Percentiles rank a stretch among this genome's conserved stretches.
phyloP scores from a whole-genome alignment of 2,797 vertebrate species.

The Sebastes cheni region DNA sequence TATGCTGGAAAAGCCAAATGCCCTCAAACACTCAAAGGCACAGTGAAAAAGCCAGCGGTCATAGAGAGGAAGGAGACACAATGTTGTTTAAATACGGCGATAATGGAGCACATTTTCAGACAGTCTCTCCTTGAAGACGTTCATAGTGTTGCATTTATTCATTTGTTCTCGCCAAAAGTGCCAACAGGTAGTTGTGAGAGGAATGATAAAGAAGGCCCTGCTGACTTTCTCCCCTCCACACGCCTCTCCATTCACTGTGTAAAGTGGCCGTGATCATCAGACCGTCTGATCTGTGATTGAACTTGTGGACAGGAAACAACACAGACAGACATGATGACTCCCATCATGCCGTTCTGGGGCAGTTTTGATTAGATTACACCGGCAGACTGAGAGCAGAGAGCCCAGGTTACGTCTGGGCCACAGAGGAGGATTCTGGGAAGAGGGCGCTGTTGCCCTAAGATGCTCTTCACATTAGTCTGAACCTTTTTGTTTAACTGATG shows the following conservation, averaged over 20 bases:
- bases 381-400: constrained; percentile 1
- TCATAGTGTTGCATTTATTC: too few species aligned
- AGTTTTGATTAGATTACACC: constrained; percentile 18
- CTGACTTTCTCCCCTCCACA: neutral
- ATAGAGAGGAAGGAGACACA: too few species aligned
- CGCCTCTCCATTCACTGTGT: neutral
- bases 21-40: too few species aligned
- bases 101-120: too few species aligned
- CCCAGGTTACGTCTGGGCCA: constrained; percentile 4
- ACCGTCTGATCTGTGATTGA: neutral
- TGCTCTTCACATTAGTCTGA: neutral
- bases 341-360: constrained; percentile 5
- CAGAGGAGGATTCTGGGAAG: constrained; percentile 6
- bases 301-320: constrained; percentile 22
- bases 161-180: too few species aligned
- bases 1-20: too few species aligned
- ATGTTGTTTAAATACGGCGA: too few species aligned
- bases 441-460: neutral
- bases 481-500: neutral
- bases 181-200: too few species aligned
- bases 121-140: too few species aligned
- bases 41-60: too few species aligned
- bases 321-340: constrained; percentile 27
- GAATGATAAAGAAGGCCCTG: neutral
- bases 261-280: neutral